These are phyloP conservation scores for Ophonus ardosiacus DNA, from an alignment of 2,888 invertebrate species.

Conservation along the genomic window DNA sequence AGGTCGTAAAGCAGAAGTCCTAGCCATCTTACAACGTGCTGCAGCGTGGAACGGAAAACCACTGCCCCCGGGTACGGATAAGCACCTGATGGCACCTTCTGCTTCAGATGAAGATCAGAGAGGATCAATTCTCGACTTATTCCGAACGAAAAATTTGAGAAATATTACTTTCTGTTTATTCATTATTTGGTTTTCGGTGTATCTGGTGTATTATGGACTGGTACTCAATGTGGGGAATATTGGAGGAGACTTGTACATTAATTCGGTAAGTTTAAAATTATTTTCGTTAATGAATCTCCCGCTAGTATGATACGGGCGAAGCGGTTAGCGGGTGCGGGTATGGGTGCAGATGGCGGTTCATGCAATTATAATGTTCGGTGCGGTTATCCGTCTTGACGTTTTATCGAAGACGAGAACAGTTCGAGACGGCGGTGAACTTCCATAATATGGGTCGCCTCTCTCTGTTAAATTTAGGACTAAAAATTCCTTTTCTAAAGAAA, in stretches of 20 bases:
- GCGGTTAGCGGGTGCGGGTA: no score
- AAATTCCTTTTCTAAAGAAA: no score
- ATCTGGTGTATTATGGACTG: constrained; percentile 87
- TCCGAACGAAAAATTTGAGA: constrained; percentile 81
- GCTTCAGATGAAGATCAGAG: constrained; percentile 73
- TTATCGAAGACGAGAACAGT: no score
- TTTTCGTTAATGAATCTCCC: no score
- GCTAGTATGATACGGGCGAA: no score
- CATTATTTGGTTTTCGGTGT: constrained; percentile 87
- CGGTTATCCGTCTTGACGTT: no score
- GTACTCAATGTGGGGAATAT: constrained; percentile 86
- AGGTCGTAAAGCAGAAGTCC: constrained; percentile 84
- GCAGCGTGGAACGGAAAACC: constrained; percentile 82
- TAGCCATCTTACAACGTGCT: constrained; percentile 81
- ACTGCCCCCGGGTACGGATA: constrained; percentile 84
- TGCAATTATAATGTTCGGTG: no score
- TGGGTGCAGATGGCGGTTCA: no score
- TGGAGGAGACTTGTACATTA: constrained; percentile 86
- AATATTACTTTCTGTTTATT: constrained; percentile 85
- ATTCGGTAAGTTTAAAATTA: constrained; percentile 78
- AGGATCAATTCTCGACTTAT: constrained; percentile 81
- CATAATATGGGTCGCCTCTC: no score
- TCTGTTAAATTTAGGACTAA: no score
- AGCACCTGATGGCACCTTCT: constrained; percentile 76
- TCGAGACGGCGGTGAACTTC: no score